These are phyloP conservation scores for Ramphastos sulfuratus DNA, from an alignment of 2,113 vertebrate genomes.

Conservation along the genomic window DNA sequence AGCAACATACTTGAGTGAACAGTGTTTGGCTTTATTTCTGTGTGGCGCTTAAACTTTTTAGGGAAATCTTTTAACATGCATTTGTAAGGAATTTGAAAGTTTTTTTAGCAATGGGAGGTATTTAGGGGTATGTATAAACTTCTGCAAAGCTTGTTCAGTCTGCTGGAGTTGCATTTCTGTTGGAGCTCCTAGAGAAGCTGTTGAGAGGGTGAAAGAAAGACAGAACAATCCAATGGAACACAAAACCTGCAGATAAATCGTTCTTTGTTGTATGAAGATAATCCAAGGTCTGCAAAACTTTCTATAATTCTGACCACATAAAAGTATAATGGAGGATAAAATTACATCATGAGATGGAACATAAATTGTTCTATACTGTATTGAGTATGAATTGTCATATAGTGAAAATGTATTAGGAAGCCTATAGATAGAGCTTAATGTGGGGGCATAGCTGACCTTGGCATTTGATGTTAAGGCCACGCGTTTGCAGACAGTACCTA, in stretches of 20 bases:
- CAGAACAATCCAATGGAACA: neutral
- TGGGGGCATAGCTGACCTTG: neutral
- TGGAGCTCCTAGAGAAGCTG: neutral
- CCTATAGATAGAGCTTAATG: neutral
- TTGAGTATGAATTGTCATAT: neutral
- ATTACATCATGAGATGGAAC: neutral
- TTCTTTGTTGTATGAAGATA: neutral
- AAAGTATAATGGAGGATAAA: neutral
- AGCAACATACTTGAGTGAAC: neutral
- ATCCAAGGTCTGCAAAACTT: neutral
- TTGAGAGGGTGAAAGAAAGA: neutral
- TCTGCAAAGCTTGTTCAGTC: neutral
- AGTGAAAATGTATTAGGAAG: neutral
- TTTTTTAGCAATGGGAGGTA: neutral
- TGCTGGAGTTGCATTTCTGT: neutral
- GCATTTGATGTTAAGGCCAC: neutral
- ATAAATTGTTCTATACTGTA: fast-evolving
- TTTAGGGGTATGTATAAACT: neutral
- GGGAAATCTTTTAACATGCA: neutral
- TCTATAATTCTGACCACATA: neutral
- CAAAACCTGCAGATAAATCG: neutral
- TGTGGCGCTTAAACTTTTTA: neutral
- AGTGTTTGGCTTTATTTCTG: neutral
- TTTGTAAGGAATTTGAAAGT: neutral
- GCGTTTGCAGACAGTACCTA: neutral